A percentile compares a stretch with the other conserved stretches of the same genome.
phyloP scores from a whole-genome alignment of 1,140 invertebrate species.

The Caenorhabditis tropicalis region DNA sequence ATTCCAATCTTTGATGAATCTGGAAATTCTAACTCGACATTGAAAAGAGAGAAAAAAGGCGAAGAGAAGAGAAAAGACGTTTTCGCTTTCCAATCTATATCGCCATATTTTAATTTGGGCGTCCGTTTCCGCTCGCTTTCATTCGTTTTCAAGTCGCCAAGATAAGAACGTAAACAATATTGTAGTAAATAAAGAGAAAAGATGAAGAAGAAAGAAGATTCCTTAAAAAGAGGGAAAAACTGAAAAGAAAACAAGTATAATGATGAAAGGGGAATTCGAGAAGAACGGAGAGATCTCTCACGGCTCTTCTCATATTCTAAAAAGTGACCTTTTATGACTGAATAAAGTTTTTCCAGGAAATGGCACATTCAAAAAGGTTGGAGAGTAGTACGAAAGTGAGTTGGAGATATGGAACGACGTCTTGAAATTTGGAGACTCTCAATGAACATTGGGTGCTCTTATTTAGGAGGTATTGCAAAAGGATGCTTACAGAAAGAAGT shows the following conservation, averaged over 20 bases:
- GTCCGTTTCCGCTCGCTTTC: not conserved
- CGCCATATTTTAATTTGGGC: conserved; percentile 16
- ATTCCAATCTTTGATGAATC: conserved; percentile 26
- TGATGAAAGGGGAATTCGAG: not conserved
- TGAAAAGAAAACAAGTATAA: not conserved
- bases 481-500: no score
- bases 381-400: not conserved
- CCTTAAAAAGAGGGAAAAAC: not conserved
- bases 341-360: not conserved
- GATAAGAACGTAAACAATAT: conserved; percentile 10
- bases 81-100: conserved; percentile 9
- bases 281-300: not conserved
- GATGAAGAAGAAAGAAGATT: not conserved
- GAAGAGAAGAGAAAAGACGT: not conserved
- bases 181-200: not conserved
- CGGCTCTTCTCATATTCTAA: not conserved
- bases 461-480: no score
- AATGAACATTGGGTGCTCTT: no score
- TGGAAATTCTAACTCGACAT: not conserved
- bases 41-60: not conserved
- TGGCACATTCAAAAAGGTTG: not conserved
- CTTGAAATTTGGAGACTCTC: no score
- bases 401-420: no score
- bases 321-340: not conserved
- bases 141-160: not conserved